Percentiles rank a stretch among this genome's conserved stretches.
Conservation (phyloP, 2,797 vertebrate genomes). For the Cossypha polioptera region DNA sequence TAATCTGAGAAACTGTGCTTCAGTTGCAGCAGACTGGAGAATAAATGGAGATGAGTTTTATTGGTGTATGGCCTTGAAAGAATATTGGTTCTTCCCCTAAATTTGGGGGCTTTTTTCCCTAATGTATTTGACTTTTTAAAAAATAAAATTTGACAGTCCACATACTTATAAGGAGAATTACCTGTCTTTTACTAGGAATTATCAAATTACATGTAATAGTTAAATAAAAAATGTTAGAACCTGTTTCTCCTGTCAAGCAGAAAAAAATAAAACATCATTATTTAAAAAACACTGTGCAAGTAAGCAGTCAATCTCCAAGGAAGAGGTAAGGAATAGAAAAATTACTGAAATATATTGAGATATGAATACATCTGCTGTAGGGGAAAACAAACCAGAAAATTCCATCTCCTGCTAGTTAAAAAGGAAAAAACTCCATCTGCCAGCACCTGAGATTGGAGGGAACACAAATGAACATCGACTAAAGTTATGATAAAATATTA, state of each 20-base stretch:
- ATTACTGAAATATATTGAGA: neutral
- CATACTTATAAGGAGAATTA: neutral
- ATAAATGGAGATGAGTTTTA: neutral
- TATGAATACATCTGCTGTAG: neutral
- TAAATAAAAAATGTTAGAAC: neutral
- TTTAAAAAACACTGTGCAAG: neutral
- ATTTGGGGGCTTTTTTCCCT: neutral
- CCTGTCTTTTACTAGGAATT: neutral
- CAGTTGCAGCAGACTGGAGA: neutral
- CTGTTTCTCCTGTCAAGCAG: neutral
- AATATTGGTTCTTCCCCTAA: neutral
- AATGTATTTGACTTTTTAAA: neutral
- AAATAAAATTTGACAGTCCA: neutral
- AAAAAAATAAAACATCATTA: neutral
- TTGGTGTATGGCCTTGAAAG: neutral
- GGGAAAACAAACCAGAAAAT: conserved; percentile 27
- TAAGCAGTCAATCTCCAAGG: neutral
- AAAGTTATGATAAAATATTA: conserved; percentile 42
- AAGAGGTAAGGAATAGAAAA: conserved; percentile 3
- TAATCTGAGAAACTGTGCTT: conserved; percentile 42
- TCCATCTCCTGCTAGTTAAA: neutral
- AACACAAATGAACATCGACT: neutral
- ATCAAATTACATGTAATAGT: neutral
- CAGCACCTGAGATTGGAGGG: neutral
- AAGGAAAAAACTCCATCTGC: neutral